phyloP scores from a whole-genome alignment of 1,140 invertebrate species.

The Lepidurus apus region DNA sequence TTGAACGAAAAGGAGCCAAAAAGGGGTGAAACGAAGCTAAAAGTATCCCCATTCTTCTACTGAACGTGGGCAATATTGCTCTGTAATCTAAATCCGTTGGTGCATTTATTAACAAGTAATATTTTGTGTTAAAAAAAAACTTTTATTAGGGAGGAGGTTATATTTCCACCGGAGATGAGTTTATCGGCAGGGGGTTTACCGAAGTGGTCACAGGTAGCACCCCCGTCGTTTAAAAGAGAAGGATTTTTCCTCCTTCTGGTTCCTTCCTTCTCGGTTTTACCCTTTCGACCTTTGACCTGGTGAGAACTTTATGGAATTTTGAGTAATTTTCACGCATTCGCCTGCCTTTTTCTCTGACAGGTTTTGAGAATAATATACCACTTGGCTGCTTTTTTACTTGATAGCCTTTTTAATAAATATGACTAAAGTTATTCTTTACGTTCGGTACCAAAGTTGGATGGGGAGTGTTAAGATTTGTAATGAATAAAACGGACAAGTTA shows the following conservation, averaged over 20 bases:
- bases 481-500: too few relatives aligned
- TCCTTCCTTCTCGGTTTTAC: slow-evolving; percentile 16
- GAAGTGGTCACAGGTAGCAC: slow-evolving; percentile 17
- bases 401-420: too few relatives aligned
- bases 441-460: too few relatives aligned
- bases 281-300: slow-evolving; percentile 17
- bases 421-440: too few relatives aligned
- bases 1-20: background rate
- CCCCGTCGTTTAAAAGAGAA: slow-evolving; percentile 21
- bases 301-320: slow-evolving; percentile 22
- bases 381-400: too few relatives aligned
- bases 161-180: slow-evolving; percentile 21
- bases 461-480: too few relatives aligned
- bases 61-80: background rate
- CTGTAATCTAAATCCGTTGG: background rate
- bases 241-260: slow-evolving; percentile 10
- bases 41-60: background rate
- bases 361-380: background rate
- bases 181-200: slow-evolving; percentile 20
- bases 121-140: background rate
- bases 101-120: background rate
- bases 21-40: background rate
- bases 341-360: background rate
- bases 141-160: slow-evolving; percentile 15
- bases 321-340: background rate